Base-by-base conservation (phyloP, 1,140 invertebrate species). In the Saccostrea glomerata region DNA sequence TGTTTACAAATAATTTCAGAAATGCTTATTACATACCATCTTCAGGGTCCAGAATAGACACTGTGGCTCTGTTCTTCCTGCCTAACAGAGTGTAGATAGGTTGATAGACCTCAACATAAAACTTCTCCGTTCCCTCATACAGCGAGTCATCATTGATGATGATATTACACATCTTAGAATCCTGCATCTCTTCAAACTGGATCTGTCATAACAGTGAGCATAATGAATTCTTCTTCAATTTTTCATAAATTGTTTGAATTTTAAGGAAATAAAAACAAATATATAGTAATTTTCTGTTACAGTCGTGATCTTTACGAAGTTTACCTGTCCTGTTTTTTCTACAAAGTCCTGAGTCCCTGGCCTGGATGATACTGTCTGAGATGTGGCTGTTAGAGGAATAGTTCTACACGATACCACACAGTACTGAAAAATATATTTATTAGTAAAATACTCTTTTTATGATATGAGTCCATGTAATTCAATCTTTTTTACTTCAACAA, bases 181-280 rank as follows among this genome's bases (percentile, higher is more conserved):
- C 92, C 73, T 94, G 93, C 92, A 93, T 94, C 82, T 93, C 92
- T 89, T 95, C 93, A 93, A 95, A 95, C 88, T 95, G 93, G 36
- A 95, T 91, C 94, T 95, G 89, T 55, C 85, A 56, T 54, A 77
- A 3, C 7, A 66, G 47, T 47, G 47, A 47, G 5, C 47, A 2
- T 47, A 47, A 6, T 6, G 5, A 47, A 47, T 47, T 47, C 47
- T 7, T 47, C 6, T 47, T 5, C 47, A 47, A 47, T 47, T 7
- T 47, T 47, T 47, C 47, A 47, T 47, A 47, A 47, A 47, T 47
- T 47, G 47, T 47, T 47, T 47, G 47, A 47, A 47, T 47, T 47
- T 47, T 47, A 47, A 47, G 2, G 9, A 5, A 47, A 47, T 3
- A 0, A 47, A 47, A 47, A 47, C 47, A 47, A 6, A 47, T 47